Conservation (phyloP, 2,888 invertebrate species). For the Xiphydria camelus region DNA sequence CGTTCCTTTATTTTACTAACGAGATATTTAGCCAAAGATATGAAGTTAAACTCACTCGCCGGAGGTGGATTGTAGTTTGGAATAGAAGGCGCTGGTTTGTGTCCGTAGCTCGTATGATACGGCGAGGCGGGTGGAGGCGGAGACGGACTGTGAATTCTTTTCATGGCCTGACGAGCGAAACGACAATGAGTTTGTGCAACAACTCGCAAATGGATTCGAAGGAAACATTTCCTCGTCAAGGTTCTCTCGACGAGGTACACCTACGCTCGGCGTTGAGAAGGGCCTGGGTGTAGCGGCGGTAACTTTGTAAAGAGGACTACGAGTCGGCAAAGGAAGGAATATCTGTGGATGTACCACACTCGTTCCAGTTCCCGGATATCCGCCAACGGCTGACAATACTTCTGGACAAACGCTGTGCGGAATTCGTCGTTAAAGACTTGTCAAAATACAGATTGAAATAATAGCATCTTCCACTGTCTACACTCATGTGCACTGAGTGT, state of each 20-base stretch:
- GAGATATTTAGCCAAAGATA: not conserved
- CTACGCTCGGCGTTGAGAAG: slow-evolving; percentile 52
- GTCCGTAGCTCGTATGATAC: slow-evolving; percentile 63
- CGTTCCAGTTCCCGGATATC: slow-evolving; percentile 45
- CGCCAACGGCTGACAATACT: slow-evolving; percentile 46
- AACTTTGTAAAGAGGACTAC: slow-evolving; percentile 58
- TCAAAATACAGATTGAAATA: too few relatives aligned
- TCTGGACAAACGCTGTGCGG: slow-evolving; percentile 44
- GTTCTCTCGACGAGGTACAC: slow-evolving; percentile 16
- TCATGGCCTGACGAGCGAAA: too few relatives aligned
- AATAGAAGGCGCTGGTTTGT: slow-evolving; percentile 61
- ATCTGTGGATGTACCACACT: slow-evolving; percentile 69
- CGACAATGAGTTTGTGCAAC: too few relatives aligned
- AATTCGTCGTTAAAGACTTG: too few relatives aligned
- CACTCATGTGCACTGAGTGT: too few relatives aligned
- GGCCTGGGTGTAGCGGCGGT: slow-evolving; percentile 52
- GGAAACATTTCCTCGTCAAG: too few relatives aligned
- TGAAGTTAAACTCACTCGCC: slow-evolving; percentile 61
- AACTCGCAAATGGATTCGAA: too few relatives aligned
- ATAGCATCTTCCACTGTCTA: too few relatives aligned
- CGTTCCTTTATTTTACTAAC: too few relatives aligned
- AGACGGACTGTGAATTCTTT: slow-evolving; percentile 70
- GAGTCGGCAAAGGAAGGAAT: slow-evolving; percentile 66
- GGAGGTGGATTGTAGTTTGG: slow-evolving; percentile 66
- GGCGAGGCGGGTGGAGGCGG: slow-evolving; percentile 62